phyloP scores from a whole-genome alignment of 1,140 invertebrate genomes.

The Stegodyphus dumicola region DNA sequence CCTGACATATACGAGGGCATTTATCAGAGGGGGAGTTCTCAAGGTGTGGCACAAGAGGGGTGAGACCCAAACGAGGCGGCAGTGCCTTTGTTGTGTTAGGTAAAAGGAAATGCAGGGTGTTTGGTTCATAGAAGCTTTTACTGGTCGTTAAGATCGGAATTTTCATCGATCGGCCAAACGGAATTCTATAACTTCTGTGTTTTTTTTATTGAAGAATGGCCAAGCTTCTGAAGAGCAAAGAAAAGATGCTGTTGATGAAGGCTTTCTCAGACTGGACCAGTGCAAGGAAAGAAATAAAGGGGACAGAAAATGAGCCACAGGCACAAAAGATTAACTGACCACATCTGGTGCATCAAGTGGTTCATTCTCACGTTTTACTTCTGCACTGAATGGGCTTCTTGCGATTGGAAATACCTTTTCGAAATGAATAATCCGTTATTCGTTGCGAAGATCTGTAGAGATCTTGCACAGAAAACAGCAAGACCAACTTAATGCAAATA shows the following conservation, averaged over 20 bases:
- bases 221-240: neutral
- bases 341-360: neutral
- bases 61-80: neutral
- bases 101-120: neutral
- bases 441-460: too few species aligned
- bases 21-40: neutral
- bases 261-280: too few species aligned
- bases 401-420: too few species aligned
- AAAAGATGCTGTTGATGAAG: neutral
- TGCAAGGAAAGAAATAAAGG: too few species aligned
- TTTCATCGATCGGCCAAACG: neutral
- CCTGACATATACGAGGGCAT: too few species aligned
- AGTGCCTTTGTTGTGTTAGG: neutral
- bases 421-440: too few species aligned
- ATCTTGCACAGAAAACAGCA: too few species aligned
- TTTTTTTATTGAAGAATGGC: neutral
- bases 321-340: neutral
- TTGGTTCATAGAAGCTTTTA: neutral
- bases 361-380: too few species aligned
- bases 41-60: neutral
- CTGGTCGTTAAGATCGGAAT: constrained; percentile 19
- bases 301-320: too few species aligned
- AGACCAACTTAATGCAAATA: too few species aligned
- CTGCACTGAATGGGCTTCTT: too few species aligned
- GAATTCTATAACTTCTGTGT: neutral